Conservation (phyloP, 2,888 invertebrate genomes). For the Cryptophagus acutangulus region DNA sequence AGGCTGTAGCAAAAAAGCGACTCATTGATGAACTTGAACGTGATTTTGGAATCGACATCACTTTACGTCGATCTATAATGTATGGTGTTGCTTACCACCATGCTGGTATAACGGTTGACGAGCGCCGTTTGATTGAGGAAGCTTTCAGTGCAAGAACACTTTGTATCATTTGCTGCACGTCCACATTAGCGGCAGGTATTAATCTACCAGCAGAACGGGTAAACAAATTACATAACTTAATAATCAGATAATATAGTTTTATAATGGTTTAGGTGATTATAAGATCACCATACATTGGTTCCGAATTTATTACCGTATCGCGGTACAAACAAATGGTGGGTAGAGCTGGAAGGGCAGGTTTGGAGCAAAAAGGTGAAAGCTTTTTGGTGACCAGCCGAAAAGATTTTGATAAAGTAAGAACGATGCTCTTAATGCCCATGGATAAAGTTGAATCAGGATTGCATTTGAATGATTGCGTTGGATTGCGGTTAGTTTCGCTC, state of each 20-base stretch:
- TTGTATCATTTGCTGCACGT: slow-evolving; percentile 88
- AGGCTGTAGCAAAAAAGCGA: slow-evolving; percentile 56
- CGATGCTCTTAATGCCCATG: slow-evolving; percentile 60
- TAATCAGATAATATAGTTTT: too few relatives aligned
- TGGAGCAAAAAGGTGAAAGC: slow-evolving; percentile 79
- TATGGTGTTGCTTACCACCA: slow-evolving; percentile 93
- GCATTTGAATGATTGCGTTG: slow-evolving; percentile 52
- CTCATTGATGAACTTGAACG: too few relatives aligned
- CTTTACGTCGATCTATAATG: slow-evolving; percentile 62
- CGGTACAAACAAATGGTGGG: slow-evolving; percentile 96
- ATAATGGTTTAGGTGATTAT: too few relatives aligned
- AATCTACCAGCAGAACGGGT: slow-evolving; percentile 90
- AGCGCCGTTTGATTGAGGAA: slow-evolving; percentile 78
- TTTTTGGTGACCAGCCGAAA: slow-evolving; percentile 68
- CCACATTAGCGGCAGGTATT: slow-evolving; percentile 95
- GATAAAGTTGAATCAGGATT: slow-evolving; percentile 61
- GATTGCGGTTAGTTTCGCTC: slow-evolving; percentile 50
- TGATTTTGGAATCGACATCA: slow-evolving; percentile 65
- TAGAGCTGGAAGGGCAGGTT: slow-evolving; percentile 87
- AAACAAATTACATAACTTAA: too few relatives aligned
- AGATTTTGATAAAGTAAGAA: slow-evolving; percentile 57
- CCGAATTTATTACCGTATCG: slow-evolving; percentile 44
- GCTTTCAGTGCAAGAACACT: slow-evolving; percentile 78
- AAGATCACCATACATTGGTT: slow-evolving; percentile 62
- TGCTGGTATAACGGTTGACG: slow-evolving; percentile 79